A percentile compares a stretch with the other conserved stretches of the same genome.
phyloP scores from a whole-genome alignment of 35 echinoderm and acorn worm genomes.

The Chiridota heheva region DNA sequence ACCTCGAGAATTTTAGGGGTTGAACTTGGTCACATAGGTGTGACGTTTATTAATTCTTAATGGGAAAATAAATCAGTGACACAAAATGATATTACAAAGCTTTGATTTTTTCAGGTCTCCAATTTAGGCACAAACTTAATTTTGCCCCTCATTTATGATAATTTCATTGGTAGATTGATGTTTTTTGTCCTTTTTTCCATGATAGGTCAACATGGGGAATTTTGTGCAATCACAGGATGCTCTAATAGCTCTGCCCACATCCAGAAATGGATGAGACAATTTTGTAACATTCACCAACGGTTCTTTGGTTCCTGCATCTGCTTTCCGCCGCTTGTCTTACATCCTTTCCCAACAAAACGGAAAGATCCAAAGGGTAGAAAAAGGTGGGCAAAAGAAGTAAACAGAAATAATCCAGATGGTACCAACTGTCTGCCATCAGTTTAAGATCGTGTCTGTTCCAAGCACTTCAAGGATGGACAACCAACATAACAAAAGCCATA shows the following conservation, averaged over 20 bases:
- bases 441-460: background rate
- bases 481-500: slow-evolving; percentile 2
- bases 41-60: too few species aligned
- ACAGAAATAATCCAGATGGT: background rate
- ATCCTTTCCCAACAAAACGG: background rate
- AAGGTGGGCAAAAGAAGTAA: background rate
- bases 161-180: too few species aligned
- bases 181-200: too few species aligned
- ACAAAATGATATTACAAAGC: too few species aligned
- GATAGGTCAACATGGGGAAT: background rate
- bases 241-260: background rate
- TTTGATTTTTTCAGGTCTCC: too few species aligned
- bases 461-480: background rate
- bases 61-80: too few species aligned
- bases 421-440: background rate
- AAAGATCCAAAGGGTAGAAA: background rate
- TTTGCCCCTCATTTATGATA: too few species aligned
- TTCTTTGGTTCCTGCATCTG: background rate
- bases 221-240: background rate
- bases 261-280: background rate
- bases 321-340: background rate
- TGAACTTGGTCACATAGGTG: too few species aligned
- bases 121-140: too few species aligned
- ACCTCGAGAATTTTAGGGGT: too few species aligned
- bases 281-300: background rate